Evolutionary conservation across 2,113 vertebrate genomes (phyloP).

Genomic region (Brachypteracias leptosomus): DNA sequence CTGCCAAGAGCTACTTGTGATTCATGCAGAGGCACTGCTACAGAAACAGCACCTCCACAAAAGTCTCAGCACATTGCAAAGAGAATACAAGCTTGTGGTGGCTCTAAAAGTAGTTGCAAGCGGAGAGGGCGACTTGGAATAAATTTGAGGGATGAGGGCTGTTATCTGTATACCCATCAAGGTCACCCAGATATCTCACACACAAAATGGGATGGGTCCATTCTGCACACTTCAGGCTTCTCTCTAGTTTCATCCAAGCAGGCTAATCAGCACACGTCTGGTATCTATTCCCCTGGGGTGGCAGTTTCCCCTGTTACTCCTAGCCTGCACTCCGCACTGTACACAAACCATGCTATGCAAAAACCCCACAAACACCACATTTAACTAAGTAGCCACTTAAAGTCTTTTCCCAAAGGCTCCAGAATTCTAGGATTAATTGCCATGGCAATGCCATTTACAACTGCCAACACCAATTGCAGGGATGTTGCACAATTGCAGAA

Average conservation of each 20-base stretch:
- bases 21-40: neutral
- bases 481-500: neutral
- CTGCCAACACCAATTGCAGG: neutral
- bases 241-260: neutral
- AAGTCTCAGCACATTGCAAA: neutral
- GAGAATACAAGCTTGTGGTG: neutral
- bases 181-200: neutral
- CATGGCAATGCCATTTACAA: neutral
- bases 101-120: neutral
- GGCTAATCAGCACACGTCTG: neutral
- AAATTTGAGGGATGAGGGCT: neutral
- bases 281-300: neutral
- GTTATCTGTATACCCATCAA: neutral
- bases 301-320: neutral
- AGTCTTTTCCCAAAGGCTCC: slow-evolving; percentile 8
- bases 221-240: neutral
- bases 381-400: neutral
- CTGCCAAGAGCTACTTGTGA: neutral
- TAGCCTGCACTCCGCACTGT: neutral
- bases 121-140: neutral
- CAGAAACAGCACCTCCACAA: neutral
- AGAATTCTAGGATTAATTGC: slow-evolving; percentile 38
- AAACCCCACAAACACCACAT: neutral
- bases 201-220: neutral
- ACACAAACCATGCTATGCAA: neutral